Evolutionary conservation across 2,113 vertebrate genomes (phyloP).

Genomic region (Chloropsis hardwickii): DNA sequence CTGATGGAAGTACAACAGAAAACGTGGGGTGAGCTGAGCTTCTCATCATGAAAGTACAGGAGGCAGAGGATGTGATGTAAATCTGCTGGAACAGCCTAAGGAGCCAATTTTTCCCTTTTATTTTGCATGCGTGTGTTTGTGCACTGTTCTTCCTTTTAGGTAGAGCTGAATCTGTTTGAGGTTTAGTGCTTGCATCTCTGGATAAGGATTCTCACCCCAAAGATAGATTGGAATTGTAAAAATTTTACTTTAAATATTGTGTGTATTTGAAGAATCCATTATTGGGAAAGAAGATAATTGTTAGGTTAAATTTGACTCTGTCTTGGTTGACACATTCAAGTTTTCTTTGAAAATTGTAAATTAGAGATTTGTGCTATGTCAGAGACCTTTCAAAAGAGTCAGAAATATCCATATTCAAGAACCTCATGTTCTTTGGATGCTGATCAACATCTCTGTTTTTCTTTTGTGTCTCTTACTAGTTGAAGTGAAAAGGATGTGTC

Average conservation of each 20-base stretch:
- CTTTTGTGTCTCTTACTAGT: background rate
- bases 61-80: background rate
- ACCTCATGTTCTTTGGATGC: slow-evolving; percentile 2
- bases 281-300: background rate
- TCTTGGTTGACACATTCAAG: background rate
- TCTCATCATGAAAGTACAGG: background rate
- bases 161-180: background rate
- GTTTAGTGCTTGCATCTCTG: background rate
- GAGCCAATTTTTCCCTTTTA: background rate
- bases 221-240: background rate
- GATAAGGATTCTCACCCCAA: background rate
- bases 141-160: background rate
- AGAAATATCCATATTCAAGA: slow-evolving; percentile 18
- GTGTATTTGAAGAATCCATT: background rate
- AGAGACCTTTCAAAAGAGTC: slow-evolving; percentile 19
- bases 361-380: background rate
- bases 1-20: background rate
- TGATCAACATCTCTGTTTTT: slow-evolving; percentile 17
- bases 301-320: background rate
- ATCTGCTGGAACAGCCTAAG: background rate
- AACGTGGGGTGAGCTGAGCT: background rate
- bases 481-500: slow-evolving; percentile 15
- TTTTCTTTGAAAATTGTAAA: background rate
- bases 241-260: background rate
- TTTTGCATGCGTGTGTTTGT: background rate